Base-by-base conservation (phyloP, 2,888 invertebrate species). In the Furcula furcula region DNA sequence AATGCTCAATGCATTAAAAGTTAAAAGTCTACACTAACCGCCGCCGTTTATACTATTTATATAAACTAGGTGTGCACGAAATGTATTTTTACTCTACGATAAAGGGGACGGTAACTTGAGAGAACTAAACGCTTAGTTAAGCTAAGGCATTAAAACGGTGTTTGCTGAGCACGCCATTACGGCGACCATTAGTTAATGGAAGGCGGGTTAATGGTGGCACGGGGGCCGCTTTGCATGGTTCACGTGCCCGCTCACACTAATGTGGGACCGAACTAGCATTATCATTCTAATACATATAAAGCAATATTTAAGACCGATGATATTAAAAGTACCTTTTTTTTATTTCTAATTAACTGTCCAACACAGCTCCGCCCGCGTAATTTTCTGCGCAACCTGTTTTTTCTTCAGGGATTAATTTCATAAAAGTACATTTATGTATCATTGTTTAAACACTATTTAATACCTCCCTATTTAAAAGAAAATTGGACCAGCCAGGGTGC, bases 131-230 rank as follows among this genome's bases (percentile, higher is more conserved):
- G 12, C 23, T 25, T 7, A 13, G 23, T 25, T 25, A 25, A 7
- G 13, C 23, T 25, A 25, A 25, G 23, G 3, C 7, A n/a, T n/a
- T n/a, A 25, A 25, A 13, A 25, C 23, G 22, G 22, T 22, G 22
- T 22, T 22, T 22, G 22, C 22, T 22, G 11, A 22, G 22, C 22
- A 2, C 11, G 1, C 22, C 11, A 22, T 22, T 22, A 22, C 22
- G 23, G 23, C 13, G 12, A 13, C 23, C 23, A 23, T 23, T 23
- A 23, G 23, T 23, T 23, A 23, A 23, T 23, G 23, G 23, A 23
- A 23, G 23, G 12, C 23, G 23, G 23, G 23, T 12, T 28, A 11
- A 28, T 28, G 28, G 18, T 15, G 11, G 27, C 10, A 5, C 9
- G 28, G 28, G 16, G 10, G 16, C 18, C 16, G 10, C 28, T 28